Conservation (phyloP, 2,888 invertebrate species). For the Kuschelorhynchus macadamiae region DNA sequence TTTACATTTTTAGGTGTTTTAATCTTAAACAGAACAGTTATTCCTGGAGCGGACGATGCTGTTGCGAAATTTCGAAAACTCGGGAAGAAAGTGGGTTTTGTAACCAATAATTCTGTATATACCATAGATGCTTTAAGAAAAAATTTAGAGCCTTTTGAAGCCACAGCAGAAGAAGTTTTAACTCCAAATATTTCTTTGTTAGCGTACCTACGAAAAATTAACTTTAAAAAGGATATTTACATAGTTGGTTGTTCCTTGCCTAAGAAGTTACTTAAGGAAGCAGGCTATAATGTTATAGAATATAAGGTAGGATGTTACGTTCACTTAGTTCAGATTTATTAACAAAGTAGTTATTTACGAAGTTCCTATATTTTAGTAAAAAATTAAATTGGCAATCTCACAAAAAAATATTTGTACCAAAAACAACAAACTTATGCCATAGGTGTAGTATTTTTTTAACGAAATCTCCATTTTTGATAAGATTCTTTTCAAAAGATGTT, state of each 20-base stretch:
- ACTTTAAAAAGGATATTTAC: conserved; percentile 39
- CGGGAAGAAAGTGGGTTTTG: conserved; percentile 37
- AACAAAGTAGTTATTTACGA: neutral
- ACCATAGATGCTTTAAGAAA: neutral
- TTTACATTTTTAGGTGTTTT: conserved; percentile 47
- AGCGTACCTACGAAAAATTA: conserved; percentile 28
- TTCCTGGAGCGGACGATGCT: conserved; percentile 33
- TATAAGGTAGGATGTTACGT: conserved; percentile 30
- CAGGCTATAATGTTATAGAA: conserved; percentile 38
- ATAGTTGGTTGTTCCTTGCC: conserved; percentile 4
- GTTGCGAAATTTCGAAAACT: conserved; percentile 31
- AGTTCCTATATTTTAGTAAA: neutral
- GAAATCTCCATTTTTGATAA: too few relatives aligned
- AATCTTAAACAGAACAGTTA: neutral
- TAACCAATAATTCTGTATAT: conserved; percentile 34
- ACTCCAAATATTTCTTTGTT: conserved; percentile 27
- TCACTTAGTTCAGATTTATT: neutral
- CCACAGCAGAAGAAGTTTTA: conserved; percentile 25
- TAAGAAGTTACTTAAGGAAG: conserved; percentile 18
- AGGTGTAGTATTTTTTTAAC: neutral
- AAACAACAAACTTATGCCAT: too few relatives aligned
- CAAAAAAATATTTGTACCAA: too few relatives aligned
- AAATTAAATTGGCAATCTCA: too few relatives aligned
- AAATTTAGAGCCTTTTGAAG: conserved; percentile 21
- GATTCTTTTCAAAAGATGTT: too few relatives aligned